Percentiles rank a stretch among this genome's conserved stretches.
Conservation (phyloP, 2,797 vertebrate species). For the Dipus sagitta region DNA sequence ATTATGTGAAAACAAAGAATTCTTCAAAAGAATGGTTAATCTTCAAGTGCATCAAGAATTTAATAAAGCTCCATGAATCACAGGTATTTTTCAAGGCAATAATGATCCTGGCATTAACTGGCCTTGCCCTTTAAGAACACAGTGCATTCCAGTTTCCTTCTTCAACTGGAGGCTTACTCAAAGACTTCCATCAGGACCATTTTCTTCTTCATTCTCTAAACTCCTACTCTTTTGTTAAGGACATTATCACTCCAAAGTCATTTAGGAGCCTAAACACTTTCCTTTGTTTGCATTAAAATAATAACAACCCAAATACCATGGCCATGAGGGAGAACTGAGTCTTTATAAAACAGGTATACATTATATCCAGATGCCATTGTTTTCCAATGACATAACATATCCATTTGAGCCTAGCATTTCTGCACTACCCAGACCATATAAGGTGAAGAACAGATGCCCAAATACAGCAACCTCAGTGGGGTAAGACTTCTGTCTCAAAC, state of each 20-base stretch:
- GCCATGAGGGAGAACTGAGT: slow-evolving; percentile 66
- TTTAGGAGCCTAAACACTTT: slow-evolving; percentile 68
- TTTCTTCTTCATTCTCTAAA: slow-evolving; percentile 71
- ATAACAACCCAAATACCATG: slow-evolving; percentile 77
- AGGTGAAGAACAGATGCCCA: slow-evolving; percentile 63
- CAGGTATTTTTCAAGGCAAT: slow-evolving; percentile 69
- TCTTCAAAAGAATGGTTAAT: slow-evolving; percentile 75
- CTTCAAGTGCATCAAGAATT: slow-evolving; percentile 62
- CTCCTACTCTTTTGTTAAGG: slow-evolving; percentile 47
- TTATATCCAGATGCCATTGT: slow-evolving; percentile 75
- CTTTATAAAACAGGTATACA: slow-evolving; percentile 81
- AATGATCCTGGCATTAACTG: slow-evolving; percentile 69
- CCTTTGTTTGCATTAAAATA: slow-evolving; percentile 75
- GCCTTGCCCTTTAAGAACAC: slow-evolving; percentile 57
- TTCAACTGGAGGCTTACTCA: background rate
- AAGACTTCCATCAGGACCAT: slow-evolving; percentile 51
- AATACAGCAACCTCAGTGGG: background rate
- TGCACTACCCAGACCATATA: slow-evolving; percentile 42
- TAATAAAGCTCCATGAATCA: slow-evolving; percentile 76
- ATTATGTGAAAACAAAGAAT: slow-evolving; percentile 61
- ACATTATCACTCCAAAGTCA: slow-evolving; percentile 64
- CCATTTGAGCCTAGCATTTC: slow-evolving; percentile 61
- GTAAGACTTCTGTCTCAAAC: slow-evolving; percentile 25
- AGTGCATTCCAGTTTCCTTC: slow-evolving; percentile 43
- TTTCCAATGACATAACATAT: slow-evolving; percentile 80